Base-by-base conservation (phyloP, 1,140 invertebrate genomes). In the Papilio polytes region DNA sequence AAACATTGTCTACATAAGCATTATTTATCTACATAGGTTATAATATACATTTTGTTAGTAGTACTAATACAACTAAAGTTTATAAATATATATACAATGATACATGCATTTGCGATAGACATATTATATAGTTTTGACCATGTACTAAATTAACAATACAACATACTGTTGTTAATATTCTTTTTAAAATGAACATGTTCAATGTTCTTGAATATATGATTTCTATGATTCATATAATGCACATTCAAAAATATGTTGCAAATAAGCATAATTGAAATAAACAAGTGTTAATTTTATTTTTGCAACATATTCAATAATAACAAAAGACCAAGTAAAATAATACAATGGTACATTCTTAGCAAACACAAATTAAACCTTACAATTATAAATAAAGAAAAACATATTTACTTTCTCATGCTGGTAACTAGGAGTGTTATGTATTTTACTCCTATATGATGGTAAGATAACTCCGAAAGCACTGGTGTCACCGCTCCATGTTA, bases 371-470 rank as follows among this genome's bases (percentile, higher is more conserved):
- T 82, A 82, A 84, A 88, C 81, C 80, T 88, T 88, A 90, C 82
- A 76, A 90, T 86, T 87, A 90, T 80, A 87, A 85, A 86, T 90
- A 89, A 90, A 87, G 73, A 88, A 89, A 89, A 89, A 88, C 46
- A 95, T 95, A 95, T 92, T 95, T 95, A 95, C 94, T 94, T 94
- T 94, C 88, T 85, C 51, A 83, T 89, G 87, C 88, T 81, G 86
- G 87, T 76, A 86, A 83, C 82, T 82, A 85, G 86, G 85, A 80
- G 86, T 83, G 77, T 82, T 84, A 53, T 79, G 81, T 82, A 81
- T 80, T 56, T 77, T 82, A 80, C 80, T 82, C 80, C 77, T 78
- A 22, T 48, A 74, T 72, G 72, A 80, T 82, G 80, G 74, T 83
- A 81, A 78, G 73, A 85, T 77, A 80, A 83, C 82, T 86, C 84